Conservation (phyloP, 2,888 invertebrate genomes). For the Hemaris fuciformis region DNA sequence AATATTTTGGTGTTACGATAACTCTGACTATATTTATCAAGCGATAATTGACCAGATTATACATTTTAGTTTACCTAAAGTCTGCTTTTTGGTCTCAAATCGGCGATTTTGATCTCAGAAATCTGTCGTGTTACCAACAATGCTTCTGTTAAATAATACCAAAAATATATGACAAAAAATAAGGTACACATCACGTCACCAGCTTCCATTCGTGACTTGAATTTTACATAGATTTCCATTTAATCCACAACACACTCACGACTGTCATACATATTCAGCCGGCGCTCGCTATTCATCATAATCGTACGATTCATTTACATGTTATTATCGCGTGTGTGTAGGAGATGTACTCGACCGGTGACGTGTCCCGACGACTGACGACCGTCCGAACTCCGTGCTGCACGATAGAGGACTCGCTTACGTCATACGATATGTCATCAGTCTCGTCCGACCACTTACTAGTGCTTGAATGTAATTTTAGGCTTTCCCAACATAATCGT, state of each 20-base stretch:
- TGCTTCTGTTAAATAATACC: too few species aligned
- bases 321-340: conserved; percentile 54
- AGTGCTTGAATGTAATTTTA: not conserved
- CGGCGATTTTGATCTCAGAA: too few species aligned
- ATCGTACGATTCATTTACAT: conserved; percentile 71
- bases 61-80: too few species aligned
- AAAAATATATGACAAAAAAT: conserved; percentile 19
- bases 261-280: conserved; percentile 64
- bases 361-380: conserved; percentile 19
- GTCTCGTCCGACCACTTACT: not conserved
- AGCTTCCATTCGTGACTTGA: conserved; percentile 44
- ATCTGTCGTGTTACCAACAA: too few species aligned
- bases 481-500: not conserved
- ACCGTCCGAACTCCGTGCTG: not conserved
- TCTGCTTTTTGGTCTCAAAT: too few species aligned
- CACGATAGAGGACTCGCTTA: conserved; percentile 14
- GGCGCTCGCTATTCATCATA: conserved; percentile 64
- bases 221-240: conserved; percentile 50
- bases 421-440: conserved; percentile 18
- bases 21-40: too few species aligned
- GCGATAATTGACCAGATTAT: too few species aligned
- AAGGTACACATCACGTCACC: conserved; percentile 31
- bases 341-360: conserved; percentile 37
- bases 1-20: too few species aligned
- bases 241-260: conserved; percentile 50